These are phyloP conservation scores for Conchocele bisecta DNA, from an alignment of 2,888 invertebrate genomes.

Conservation along the genomic window DNA sequence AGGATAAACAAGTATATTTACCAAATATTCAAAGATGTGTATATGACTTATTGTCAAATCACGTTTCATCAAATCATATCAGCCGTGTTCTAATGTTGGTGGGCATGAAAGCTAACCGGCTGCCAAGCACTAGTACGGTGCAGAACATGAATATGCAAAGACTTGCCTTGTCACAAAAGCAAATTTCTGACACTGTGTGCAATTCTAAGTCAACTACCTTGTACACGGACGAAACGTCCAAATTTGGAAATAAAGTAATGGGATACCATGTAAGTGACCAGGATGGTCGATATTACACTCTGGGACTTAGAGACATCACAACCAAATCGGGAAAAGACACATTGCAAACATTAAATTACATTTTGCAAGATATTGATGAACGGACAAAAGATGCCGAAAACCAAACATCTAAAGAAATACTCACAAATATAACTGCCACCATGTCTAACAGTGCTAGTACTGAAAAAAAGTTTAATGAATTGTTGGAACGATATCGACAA, in stretches of 20 bases:
- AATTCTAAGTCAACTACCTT: slow-evolving; percentile 6
- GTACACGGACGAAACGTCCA: slow-evolving; percentile 35
- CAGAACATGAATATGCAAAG: slow-evolving; percentile 33
- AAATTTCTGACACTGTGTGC: slow-evolving; percentile 3
- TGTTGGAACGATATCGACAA: slow-evolving; percentile 20
- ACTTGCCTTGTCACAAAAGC: slow-evolving; percentile 24
- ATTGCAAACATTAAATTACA: slow-evolving; percentile 23
- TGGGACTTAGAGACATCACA: slow-evolving; percentile 16
- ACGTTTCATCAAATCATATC: slow-evolving; percentile 19
- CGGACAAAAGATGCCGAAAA: slow-evolving; percentile 12
- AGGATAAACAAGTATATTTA: slow-evolving; percentile 4
- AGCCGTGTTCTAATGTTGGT: too few species aligned
- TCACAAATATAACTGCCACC: slow-evolving; percentile 21
- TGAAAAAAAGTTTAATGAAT: slow-evolving; percentile 34
- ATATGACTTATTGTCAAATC: slow-evolving; percentile 17
- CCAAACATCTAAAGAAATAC: slow-evolving; percentile 3
- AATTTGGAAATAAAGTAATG: slow-evolving; percentile 23
- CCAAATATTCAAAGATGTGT: slow-evolving; percentile 30
- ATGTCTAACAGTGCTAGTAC: slow-evolving; percentile 42
- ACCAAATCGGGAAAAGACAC: slow-evolving; percentile 28
- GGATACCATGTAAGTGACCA: slow-evolving; percentile 25
- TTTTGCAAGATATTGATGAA: background rate
- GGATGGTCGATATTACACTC: slow-evolving; percentile 11
- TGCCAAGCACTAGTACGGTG: slow-evolving; percentile 13
- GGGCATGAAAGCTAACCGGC: slow-evolving; percentile 10